Evolutionary conservation across 2,888 invertebrate genomes (phyloP), one percentile per base, ranked within the genome.

Genomic region (Chrysolina americana): DNA sequence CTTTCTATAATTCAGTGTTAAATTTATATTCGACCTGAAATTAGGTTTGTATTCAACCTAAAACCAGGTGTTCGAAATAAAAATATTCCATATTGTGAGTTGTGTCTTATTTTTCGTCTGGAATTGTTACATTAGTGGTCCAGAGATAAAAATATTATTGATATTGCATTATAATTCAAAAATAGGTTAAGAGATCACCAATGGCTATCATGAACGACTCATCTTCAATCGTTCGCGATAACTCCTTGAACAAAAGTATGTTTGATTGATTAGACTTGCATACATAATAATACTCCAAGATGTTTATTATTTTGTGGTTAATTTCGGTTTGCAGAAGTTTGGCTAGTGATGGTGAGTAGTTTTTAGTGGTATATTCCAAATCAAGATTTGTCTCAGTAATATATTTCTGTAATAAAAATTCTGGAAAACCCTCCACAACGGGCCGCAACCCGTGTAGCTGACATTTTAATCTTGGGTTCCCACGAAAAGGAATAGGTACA

Each of bases 161-260:
- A 1, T 36, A 1, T 9, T 59, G 15, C 10, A 36, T 36, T 36
- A 36, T 28, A n/a, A 28, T n/a, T n/a, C n/a, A 10, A 17, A 59
- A 17, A 59, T 3, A 59, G 59, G 59, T 59, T 36, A 10, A 28
- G n/a, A 59, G 59, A n/a, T 59, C 36, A 59, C 23, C 36, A 28
- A 28, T 59, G 13, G 15, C 23, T 59, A 13, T 28, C n/a, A n/a
- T 11, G 36, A 59, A 15, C 36, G 36, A 36, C 36, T 36, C 36
- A 36, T 36, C 36, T 9, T n/a, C 4, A 8, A 17, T 59, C n/a
- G n/a, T n/a, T n/a, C 6, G 23, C 59, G 10, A 59, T 59, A n/a
- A 59, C 15, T 59, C 1, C 15, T n/a, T 36, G n/a, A n/a, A n/a
- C 6, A 13, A n/a, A 28, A 28, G 59, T 59, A 28, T 8, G 6